These are phyloP conservation scores for Piprites chloris DNA, from an alignment of 2,113 vertebrate genomes.

Conservation along the genomic window DNA sequence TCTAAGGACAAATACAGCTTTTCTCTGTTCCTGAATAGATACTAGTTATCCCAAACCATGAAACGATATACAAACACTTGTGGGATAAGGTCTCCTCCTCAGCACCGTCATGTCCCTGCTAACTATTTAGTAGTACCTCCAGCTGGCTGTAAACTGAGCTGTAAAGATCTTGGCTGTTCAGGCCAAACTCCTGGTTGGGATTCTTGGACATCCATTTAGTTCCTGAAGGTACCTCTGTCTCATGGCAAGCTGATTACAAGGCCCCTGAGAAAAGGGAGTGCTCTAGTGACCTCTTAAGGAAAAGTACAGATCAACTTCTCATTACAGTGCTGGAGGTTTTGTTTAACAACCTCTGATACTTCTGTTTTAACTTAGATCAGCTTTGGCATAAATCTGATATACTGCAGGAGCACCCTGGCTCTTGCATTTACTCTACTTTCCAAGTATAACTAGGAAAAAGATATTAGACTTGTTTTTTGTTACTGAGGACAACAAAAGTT, in stretches of 20 bases:
- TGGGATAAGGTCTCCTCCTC: background rate
- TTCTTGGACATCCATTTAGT: background rate
- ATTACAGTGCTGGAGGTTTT: background rate
- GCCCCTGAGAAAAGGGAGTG: background rate
- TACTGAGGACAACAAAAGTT: background rate
- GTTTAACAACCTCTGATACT: background rate
- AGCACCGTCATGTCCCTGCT: background rate
- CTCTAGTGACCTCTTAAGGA: background rate
- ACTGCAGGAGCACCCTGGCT: background rate
- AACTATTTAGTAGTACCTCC: background rate
- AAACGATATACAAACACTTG: background rate
- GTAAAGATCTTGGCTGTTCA: background rate
- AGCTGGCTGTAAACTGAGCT: background rate
- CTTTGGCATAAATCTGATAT: background rate
- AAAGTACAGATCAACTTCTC: background rate
- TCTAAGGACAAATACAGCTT: background rate
- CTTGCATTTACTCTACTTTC: background rate
- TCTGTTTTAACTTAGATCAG: background rate
- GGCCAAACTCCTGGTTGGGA: background rate
- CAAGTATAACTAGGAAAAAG: background rate
- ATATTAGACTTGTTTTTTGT: background rate
- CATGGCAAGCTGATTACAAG: background rate
- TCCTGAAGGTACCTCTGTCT: background rate
- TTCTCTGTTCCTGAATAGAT: background rate
- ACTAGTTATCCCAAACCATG: background rate